Evolutionary conservation across 2,888 invertebrate species (phyloP).

Genomic region (Chydorus sphaericus): DNA sequence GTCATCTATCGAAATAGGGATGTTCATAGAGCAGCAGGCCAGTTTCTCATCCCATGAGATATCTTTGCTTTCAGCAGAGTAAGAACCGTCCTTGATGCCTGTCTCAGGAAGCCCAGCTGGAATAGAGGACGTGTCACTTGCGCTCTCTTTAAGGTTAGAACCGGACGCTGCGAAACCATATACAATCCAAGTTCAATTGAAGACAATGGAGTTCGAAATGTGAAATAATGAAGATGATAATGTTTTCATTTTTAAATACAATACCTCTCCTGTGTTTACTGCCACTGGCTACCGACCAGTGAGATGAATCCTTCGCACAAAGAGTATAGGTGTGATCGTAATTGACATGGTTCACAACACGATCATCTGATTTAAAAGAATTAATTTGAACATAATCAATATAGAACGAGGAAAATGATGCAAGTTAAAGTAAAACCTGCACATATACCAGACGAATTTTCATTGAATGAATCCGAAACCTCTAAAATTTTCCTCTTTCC

Average conservation of each 20-base stretch:
- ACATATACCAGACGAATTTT: too few relatives aligned
- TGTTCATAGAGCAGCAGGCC: conserved; percentile 50
- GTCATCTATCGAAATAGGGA: conserved; percentile 69
- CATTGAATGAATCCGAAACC: too few relatives aligned
- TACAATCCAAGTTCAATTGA: background rate
- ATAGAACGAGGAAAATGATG: background rate
- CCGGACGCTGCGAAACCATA: background rate
- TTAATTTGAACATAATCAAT: too few relatives aligned
- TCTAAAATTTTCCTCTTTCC: too few relatives aligned
- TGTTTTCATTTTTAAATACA: background rate
- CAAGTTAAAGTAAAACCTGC: too few relatives aligned
- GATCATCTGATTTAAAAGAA: conserved; percentile 3
- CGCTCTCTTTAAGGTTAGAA: background rate
- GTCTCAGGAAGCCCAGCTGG: background rate
- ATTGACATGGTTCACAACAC: conserved; percentile 45
- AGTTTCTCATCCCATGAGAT: conserved; percentile 68
- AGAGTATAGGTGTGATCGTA: conserved; percentile 82
- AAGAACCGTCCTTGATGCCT: background rate
- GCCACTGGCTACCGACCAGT: conserved; percentile 48
- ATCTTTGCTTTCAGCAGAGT: conserved; percentile 10
- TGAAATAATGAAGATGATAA: too few relatives aligned
- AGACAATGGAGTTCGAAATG: too few relatives aligned
- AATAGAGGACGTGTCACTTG: background rate
- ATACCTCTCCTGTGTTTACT: conserved; percentile 41
- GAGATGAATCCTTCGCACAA: conserved; percentile 39